Conservation (phyloP, 2,113 vertebrate species). For the Plecturocebus donacophilus region DNA sequence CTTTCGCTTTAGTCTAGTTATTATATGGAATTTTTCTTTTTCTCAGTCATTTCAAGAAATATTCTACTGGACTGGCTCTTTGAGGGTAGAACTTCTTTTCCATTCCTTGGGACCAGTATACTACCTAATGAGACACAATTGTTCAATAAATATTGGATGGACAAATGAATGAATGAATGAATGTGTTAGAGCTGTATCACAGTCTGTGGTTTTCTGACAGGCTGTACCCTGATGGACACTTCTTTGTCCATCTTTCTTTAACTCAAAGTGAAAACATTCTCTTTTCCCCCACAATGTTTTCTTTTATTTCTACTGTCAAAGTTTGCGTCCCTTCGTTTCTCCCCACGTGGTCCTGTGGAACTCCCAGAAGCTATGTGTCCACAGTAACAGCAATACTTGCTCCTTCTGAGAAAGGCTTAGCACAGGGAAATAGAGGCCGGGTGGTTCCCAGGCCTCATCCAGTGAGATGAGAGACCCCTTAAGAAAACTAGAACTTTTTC, state of each 20-base stretch:
- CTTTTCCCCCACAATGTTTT: not conserved
- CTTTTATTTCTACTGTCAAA: not conserved
- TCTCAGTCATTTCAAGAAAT: not conserved
- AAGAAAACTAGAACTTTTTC: not conserved
- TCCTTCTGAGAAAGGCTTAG: not conserved
- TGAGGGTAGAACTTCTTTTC: not conserved
- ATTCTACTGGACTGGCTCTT: not conserved
- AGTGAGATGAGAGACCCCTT: not conserved
- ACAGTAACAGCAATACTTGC: not conserved
- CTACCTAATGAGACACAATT: not conserved
- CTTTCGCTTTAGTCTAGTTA: not conserved
- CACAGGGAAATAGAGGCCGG: not conserved
- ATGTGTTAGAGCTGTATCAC: accelerated
- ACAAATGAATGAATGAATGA: not conserved
- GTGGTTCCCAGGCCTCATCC: not conserved
- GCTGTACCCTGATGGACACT: not conserved
- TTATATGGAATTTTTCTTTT: not conserved
- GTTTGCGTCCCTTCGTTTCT: not conserved
- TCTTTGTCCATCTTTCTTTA: not conserved
- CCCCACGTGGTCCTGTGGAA: accelerated
- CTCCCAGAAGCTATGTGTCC: not conserved
- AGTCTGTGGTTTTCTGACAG: not conserved
- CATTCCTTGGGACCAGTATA: not conserved
- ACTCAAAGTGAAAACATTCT: not conserved
- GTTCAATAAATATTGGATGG: not conserved